phyloP scores from a whole-genome alignment of 1,140 invertebrate genomes.

The Papilio glaucus region DNA sequence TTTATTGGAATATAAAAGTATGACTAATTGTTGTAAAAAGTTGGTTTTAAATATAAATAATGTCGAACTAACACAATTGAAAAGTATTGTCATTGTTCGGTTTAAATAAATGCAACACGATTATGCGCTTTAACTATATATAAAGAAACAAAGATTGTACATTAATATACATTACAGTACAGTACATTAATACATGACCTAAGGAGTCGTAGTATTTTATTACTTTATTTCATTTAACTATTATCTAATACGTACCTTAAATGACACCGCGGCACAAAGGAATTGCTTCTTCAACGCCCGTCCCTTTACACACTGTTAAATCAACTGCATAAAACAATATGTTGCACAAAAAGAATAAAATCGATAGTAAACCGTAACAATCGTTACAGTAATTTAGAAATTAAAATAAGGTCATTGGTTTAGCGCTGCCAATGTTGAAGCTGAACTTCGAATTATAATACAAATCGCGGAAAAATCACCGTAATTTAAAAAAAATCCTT shows the following conservation, averaged over 20 bases:
- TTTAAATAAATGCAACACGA: background rate
- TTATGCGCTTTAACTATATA: conserved; percentile 15
- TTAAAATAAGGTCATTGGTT: conserved; percentile 61
- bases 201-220: conserved; percentile 29
- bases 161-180: no score
- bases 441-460: conserved; percentile 53
- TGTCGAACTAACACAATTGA: background rate
- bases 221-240: conserved; percentile 13
- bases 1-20: background rate
- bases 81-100: conserved; percentile 12
- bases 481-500: conserved; percentile 62
- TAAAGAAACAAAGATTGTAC: conserved; percentile 24
- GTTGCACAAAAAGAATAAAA: conserved; percentile 71
- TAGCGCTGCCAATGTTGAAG: conserved; percentile 40
- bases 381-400: conserved; percentile 40
- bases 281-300: conserved; percentile 60
- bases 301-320: conserved; percentile 68
- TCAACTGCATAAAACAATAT: conserved; percentile 76
- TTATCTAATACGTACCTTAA: conserved; percentile 65
- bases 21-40: background rate
- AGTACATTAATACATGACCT: conserved; percentile 3
- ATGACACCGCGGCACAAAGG: conserved; percentile 72
- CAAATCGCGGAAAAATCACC: conserved; percentile 55
- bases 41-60: background rate
- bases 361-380: conserved; percentile 73